These are phyloP conservation scores for Mya arenaria DNA, from an alignment of 1,140 invertebrate genomes.

Conservation along the genomic window DNA sequence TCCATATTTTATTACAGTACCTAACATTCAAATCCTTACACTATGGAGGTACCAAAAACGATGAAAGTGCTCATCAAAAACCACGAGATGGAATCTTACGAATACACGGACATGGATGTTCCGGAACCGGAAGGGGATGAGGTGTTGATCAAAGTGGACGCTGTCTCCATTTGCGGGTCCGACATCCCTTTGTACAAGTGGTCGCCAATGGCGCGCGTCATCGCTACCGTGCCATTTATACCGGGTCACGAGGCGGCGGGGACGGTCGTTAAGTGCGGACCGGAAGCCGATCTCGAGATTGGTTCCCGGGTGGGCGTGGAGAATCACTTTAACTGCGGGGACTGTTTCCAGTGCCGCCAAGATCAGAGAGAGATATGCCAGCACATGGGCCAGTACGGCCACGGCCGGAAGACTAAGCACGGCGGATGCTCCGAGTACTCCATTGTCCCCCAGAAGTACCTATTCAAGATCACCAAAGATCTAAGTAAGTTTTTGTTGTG, in stretches of 20 bases:
- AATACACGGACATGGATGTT: constrained; percentile 67
- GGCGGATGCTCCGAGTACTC: constrained; percentile 77
- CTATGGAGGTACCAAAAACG: constrained; percentile 60
- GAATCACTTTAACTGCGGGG: constrained; percentile 77
- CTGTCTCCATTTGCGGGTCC: constrained; percentile 76
- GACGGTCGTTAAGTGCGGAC: constrained; percentile 76
- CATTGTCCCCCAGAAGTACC: constrained; percentile 73
- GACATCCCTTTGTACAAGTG: constrained; percentile 76
- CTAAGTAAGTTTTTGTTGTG: constrained; percentile 71
- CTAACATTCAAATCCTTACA: too few species aligned
- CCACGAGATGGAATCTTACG: constrained; percentile 70
- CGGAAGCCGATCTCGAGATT: constrained; percentile 63
- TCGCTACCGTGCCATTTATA: constrained; percentile 75
- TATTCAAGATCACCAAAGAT: constrained; percentile 67
- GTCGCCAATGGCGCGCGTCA: constrained; percentile 73
- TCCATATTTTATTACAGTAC: too few species aligned
- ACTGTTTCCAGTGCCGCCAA: constrained; percentile 74
- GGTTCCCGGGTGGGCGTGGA: constrained; percentile 75
- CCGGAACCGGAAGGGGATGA: constrained; percentile 74
- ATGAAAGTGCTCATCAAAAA: constrained; percentile 77
- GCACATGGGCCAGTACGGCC: constrained; percentile 78
- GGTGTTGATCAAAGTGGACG: constrained; percentile 73
- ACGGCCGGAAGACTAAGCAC: constrained; percentile 74
- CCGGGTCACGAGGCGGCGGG: constrained; percentile 78
- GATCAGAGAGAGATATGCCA: constrained; percentile 72